A percentile compares a stretch with the other conserved stretches of the same genome.
Conservation (phyloP, 2,797 vertebrate genomes). For the Sebastes minor region DNA sequence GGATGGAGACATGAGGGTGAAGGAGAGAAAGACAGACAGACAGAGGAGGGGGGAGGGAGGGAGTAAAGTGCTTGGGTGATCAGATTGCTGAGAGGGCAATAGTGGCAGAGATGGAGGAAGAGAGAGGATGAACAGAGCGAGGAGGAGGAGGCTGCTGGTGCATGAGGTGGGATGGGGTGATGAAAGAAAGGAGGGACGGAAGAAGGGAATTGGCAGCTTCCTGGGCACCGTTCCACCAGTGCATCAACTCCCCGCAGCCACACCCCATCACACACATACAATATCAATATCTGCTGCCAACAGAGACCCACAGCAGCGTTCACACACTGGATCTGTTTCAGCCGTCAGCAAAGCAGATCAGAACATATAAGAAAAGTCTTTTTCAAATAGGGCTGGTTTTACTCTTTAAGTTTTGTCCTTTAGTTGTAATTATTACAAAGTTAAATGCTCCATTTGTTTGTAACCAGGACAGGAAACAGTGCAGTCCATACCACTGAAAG, state of each 20-base stretch:
- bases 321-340: not conserved
- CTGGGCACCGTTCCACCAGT: constrained; percentile 65
- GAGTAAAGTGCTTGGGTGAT: constrained; percentile 70
- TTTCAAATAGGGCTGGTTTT: not conserved
- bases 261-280: constrained; percentile 56
- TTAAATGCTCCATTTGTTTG: not conserved
- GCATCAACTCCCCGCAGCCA: constrained; percentile 70
- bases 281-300: constrained; percentile 32
- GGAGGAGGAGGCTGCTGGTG: constrained; percentile 5
- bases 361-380: too few species aligned
- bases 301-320: constrained; percentile 20
- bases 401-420: not conserved
- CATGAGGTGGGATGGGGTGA: constrained; percentile 45
- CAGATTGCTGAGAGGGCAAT: constrained; percentile 75
- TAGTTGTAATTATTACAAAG: too few species aligned
- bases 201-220: constrained; percentile 51
- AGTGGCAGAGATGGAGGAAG: constrained; percentile 45
- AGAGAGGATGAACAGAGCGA: not conserved
- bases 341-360: not conserved
- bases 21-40: constrained; percentile 55
- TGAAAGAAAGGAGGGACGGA: constrained; percentile 47
- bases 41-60: constrained; percentile 16
- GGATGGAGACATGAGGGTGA: constrained; percentile 64
- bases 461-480: not conserved
- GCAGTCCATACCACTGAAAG: not conserved